Evolutionary conservation across 2,888 invertebrate species (phyloP), one percentile per base, ranked within the genome.

Genomic region (Parnassius glacialis): DNA sequence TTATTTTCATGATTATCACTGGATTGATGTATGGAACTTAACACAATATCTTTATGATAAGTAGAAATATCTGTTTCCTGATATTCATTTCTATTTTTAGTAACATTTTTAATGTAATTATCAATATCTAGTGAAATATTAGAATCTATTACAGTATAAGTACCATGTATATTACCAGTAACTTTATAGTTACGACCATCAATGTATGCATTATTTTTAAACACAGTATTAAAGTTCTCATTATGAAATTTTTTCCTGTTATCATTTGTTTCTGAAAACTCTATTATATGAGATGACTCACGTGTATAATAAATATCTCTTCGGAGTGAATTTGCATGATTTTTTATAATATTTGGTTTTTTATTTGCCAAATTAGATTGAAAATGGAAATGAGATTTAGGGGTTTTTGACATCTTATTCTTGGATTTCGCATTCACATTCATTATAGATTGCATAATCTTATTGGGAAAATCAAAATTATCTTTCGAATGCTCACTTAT

Each of bases 401-500:
- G 57, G 16, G 64, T 67, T 41, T 58, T 65, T 50, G 54, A 16
- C 50, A 9, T 56, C 52, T 56, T 56, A 11, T 10, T 51, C 10
- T 51, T 25, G 9, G 11, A 51, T 25, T 25, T 51, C 25, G 51
- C 20, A 11, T n/a, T 9, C 2, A 34, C 47, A 2, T 48, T 47
- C 7, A 64, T 61, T 53, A 44, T 55, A 16, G 20, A 52, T 57
- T 60, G 64, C 41, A 51, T 34, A 16, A 44, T 67, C 13, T 65
- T 63, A 44, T 67, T 65, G 13, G 62, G 48, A 13, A 67, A 41
- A 11, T 58, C 42, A 62, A 82, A 80, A 60, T 83, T 81, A 16
- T 81, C 72, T 67, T 56, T 74, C 2, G 83, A 82, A 56, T 72
- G 66, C 57, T 76, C 78, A 44, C 75, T 76, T 20, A 79, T 78